Percentiles rank a stretch among this genome's conserved stretches.
Evolutionary conservation across 2,113 vertebrate species (phyloP).

Genomic region (Probosciger aterrimus): DNA sequence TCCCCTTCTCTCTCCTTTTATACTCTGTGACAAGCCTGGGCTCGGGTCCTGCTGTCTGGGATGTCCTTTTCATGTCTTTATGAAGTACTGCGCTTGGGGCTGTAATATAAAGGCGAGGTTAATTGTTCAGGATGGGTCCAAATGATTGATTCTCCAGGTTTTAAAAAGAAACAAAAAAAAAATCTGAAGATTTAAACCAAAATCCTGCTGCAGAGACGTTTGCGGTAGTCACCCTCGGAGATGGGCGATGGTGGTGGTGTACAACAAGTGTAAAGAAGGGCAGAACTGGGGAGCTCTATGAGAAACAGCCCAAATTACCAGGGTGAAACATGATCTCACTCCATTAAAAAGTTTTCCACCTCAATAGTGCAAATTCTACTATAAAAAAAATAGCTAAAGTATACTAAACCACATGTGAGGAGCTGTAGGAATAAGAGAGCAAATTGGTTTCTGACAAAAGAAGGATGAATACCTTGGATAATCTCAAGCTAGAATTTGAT

Average conservation of each 20-base stretch:
- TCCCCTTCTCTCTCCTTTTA: slow-evolving; percentile 42
- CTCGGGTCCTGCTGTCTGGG: slow-evolving; percentile 14
- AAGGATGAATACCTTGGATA: slow-evolving; percentile 32
- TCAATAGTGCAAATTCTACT: background rate
- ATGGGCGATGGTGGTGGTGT: background rate
- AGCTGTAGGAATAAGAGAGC: slow-evolving; percentile 22
- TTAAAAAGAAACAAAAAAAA: background rate
- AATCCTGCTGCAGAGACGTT: background rate
- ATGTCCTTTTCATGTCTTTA: slow-evolving; percentile 52
- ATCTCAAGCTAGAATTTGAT: slow-evolving; percentile 39
- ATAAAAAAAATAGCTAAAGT: background rate
- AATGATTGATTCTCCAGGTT: slow-evolving; percentile 9
- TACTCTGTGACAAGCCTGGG: slow-evolving; percentile 28
- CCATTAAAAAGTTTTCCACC: slow-evolving; percentile 16
- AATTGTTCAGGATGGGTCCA: slow-evolving; percentile 48
- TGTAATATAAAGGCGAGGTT: slow-evolving; percentile 44
- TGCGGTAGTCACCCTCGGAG: background rate
- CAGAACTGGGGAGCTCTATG: background rate
- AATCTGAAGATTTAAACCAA: background rate
- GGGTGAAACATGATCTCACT: background rate
- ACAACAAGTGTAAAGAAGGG: background rate
- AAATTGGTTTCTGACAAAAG: slow-evolving; percentile 56
- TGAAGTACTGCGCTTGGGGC: slow-evolving; percentile 16
- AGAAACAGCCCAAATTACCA: background rate
- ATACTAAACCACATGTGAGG: background rate